Percentiles rank a stretch among this genome's conserved stretches.
phyloP scores from a whole-genome alignment of 1,140 invertebrate species.

The Piezodorus guildinii region DNA sequence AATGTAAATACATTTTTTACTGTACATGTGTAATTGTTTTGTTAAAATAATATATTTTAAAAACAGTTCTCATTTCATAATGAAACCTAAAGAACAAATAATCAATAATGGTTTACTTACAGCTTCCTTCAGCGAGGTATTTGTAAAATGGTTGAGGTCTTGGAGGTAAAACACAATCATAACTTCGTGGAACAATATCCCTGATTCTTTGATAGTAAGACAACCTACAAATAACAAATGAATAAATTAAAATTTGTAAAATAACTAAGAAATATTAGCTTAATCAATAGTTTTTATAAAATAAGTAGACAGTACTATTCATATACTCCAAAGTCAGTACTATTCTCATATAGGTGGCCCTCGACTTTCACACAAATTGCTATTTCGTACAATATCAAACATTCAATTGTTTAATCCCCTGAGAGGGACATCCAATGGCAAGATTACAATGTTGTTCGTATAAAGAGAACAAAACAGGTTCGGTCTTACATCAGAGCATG shows the following conservation, averaged over 20 bases:
- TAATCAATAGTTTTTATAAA: background rate
- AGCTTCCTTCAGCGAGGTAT: conserved; percentile 65
- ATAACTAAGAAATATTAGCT: background rate
- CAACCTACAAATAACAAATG: conserved; percentile 47
- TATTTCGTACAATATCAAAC: too few species aligned
- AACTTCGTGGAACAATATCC: conserved; percentile 82
- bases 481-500: too few species aligned
- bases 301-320: too few species aligned
- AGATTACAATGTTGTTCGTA: too few species aligned
- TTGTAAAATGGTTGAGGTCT: conserved; percentile 70
- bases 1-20: conserved; percentile 7
- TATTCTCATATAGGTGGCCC: too few species aligned
- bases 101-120: conserved; percentile 39
- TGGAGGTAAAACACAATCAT: conserved; percentile 70
- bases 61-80: background rate
- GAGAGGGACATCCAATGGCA: too few species aligned
- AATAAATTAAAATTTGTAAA: too few species aligned
- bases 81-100: background rate
- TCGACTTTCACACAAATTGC: too few species aligned
- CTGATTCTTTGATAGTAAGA: conserved; percentile 89
- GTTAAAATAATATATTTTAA: background rate
- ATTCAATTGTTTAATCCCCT: too few species aligned
- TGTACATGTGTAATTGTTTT: background rate
- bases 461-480: too few species aligned
- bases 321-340: too few species aligned